Evolutionary conservation across 2,797 vertebrate genomes (phyloP).

Genomic region (Hoplostethus atlanticus): DNA sequence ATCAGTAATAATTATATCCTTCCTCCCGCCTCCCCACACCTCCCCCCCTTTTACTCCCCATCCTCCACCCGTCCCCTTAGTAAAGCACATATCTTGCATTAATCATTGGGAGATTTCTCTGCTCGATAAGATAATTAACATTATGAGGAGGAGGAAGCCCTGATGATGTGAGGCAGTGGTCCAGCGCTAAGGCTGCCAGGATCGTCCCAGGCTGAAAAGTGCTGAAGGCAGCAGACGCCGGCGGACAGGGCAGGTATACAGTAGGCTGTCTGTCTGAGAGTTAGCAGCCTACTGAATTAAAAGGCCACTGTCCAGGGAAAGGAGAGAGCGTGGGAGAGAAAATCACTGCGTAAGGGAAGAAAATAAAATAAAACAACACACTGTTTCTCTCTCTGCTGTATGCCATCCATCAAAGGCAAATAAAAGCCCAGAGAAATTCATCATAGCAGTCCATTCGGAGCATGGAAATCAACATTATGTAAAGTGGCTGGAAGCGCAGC

Average conservation of each 20-base stretch:
- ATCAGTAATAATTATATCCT: slow-evolving; percentile 89
- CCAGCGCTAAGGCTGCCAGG: slow-evolving; percentile 59
- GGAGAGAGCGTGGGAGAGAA: neutral
- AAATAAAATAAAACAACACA: slow-evolving; percentile 30
- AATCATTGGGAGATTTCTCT: slow-evolving; percentile 79
- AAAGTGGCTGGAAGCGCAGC: slow-evolving; percentile 64
- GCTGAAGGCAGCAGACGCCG: slow-evolving; percentile 61
- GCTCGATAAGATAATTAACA: slow-evolving; percentile 83
- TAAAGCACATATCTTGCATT: slow-evolving; percentile 80
- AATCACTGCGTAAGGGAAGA: slow-evolving; percentile 19
- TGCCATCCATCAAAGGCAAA: slow-evolving; percentile 68
- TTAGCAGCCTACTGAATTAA: slow-evolving; percentile 27
- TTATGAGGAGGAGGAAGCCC: slow-evolving; percentile 60
- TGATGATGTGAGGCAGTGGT: slow-evolving; percentile 73
- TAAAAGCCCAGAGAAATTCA: slow-evolving; percentile 71
- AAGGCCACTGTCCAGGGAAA: slow-evolving; percentile 5
- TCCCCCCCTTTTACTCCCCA: slow-evolving; percentile 50
- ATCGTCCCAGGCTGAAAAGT: slow-evolving; percentile 49
- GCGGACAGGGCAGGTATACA: slow-evolving; percentile 20
- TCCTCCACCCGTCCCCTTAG: slow-evolving; percentile 58
- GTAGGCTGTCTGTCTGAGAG: slow-evolving; percentile 12
- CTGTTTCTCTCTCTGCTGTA: slow-evolving; percentile 26
- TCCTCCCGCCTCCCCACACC: slow-evolving; percentile 71
- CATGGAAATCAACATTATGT: slow-evolving; percentile 78
- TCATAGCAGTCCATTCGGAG: slow-evolving; percentile 69